Percentiles rank a stretch among this genome's conserved stretches.
These are phyloP conservation scores for Falco berigora DNA, from an alignment of 2,797 vertebrate species.

Conservation along the genomic window DNA sequence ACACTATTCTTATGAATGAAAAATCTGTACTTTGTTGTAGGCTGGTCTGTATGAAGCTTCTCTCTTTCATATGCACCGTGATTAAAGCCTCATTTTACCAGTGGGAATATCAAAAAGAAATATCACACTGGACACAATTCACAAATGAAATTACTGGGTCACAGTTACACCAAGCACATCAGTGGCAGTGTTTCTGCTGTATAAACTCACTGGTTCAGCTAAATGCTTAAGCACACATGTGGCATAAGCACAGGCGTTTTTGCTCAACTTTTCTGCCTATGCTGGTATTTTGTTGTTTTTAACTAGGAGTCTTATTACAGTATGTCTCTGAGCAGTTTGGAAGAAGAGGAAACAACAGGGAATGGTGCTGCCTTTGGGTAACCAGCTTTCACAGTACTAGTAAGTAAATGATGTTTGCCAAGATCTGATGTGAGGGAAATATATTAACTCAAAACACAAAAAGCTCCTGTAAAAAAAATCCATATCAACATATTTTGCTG, in stretches of 20 bases:
- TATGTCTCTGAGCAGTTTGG: neutral
- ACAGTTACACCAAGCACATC: neutral
- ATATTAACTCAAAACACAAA: slow-evolving; percentile 37
- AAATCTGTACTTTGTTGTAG: neutral
- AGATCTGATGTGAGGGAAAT: neutral
- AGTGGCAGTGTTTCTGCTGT: neutral
- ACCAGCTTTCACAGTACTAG: slow-evolving; percentile 6
- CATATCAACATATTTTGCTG: slow-evolving; percentile 56
- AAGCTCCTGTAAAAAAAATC: slow-evolving; percentile 32
- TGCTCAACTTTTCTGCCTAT: neutral
- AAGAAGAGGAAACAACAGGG: neutral
- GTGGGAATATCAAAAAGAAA: neutral
- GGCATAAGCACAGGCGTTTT: neutral
- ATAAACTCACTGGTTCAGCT: neutral
- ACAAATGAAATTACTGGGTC: neutral
- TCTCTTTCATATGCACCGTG: neutral
- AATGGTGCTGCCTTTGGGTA: neutral
- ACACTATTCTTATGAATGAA: neutral
- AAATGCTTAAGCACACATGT: neutral
- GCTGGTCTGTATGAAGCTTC: neutral
- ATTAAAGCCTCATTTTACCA: neutral
- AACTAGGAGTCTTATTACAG: neutral
- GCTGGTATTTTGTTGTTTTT: neutral
- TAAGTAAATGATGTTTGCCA: slow-evolving; percentile 16
- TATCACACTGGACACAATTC: neutral